A percentile compares a stretch with the other conserved stretches of the same genome.
Conservation (phyloP, 2,113 vertebrate genomes). For the Murina feae region DNA sequence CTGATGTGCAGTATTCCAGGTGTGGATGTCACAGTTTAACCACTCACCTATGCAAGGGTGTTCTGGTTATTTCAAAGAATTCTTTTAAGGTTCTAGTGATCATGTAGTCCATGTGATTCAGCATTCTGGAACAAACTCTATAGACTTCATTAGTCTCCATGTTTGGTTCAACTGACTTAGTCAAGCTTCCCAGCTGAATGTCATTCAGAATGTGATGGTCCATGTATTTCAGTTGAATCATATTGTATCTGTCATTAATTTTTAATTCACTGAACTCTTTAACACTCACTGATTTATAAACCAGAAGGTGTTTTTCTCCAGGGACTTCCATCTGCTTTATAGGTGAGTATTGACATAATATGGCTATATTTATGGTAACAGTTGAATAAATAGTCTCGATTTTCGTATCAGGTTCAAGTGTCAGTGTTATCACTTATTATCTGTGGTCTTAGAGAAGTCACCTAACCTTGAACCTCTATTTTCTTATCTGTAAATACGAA, state of each 20-base stretch:
- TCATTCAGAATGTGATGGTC: not conserved
- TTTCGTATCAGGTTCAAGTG: not conserved
- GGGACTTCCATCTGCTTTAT: not conserved
- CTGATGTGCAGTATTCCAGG: not conserved
- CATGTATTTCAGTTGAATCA: not conserved
- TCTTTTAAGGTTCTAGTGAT: not conserved
- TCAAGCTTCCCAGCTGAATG: not conserved
- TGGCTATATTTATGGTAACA: not conserved
- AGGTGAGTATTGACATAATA: not conserved
- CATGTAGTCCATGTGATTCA: not conserved
- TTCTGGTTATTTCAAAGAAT: not conserved
- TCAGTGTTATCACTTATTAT: not conserved
- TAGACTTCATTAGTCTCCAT: not conserved
- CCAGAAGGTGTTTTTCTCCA: not conserved
- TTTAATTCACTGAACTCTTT: not conserved
- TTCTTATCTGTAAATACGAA: not conserved
- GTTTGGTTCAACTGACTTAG: not conserved
- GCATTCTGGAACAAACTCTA: not conserved
- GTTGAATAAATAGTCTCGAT: not conserved
- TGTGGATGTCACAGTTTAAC: not conserved
- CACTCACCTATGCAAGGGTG: not conserved
- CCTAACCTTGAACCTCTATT: not conserved
- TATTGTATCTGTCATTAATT: slow-evolving; percentile 10
- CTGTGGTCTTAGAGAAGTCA: not conserved
- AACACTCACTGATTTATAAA: slow-evolving; percentile 18